Evolutionary conservation across 2,797 vertebrate species (phyloP).

Genomic region (Anas bernieri): DNA sequence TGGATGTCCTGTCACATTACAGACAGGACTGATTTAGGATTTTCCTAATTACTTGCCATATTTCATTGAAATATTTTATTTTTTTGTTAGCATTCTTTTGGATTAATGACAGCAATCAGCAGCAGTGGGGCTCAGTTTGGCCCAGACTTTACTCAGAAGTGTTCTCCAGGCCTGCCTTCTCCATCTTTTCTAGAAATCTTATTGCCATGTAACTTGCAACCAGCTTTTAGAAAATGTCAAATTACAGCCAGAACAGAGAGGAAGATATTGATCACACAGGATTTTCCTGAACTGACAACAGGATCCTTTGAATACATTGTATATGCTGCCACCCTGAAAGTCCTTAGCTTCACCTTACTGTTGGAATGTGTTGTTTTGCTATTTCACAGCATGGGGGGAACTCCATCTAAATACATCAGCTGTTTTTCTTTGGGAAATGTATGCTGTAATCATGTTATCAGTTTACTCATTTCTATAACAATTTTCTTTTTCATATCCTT

Average conservation of each 20-base stretch:
- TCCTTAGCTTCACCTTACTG: not conserved
- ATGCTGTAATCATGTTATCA: not conserved
- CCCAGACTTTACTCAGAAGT: not conserved
- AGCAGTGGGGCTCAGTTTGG: too few species aligned
- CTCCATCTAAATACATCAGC: not conserved
- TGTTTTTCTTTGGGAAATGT: constrained; percentile 4
- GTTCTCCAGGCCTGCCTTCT: not conserved
- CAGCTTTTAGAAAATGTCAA: not conserved
- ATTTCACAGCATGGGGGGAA: not conserved
- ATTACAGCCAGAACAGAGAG: not conserved
- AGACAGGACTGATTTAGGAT: not conserved
- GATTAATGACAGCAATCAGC: not conserved
- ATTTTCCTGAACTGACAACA: not conserved
- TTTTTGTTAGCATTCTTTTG: not conserved
- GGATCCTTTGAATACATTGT: not conserved
- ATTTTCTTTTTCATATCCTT: not conserved
- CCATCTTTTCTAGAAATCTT: not conserved
- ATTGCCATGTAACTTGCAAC: not conserved
- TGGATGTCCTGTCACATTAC: not conserved
- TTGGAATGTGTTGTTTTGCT: constrained; percentile 1
- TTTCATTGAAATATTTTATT: not conserved
- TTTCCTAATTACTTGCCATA: not conserved
- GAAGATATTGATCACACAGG: not conserved
- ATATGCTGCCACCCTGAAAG: not conserved
- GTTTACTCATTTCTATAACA: not conserved